Conservation (phyloP, 1,140 invertebrate genomes). For the Drosophila sechellia region DNA sequence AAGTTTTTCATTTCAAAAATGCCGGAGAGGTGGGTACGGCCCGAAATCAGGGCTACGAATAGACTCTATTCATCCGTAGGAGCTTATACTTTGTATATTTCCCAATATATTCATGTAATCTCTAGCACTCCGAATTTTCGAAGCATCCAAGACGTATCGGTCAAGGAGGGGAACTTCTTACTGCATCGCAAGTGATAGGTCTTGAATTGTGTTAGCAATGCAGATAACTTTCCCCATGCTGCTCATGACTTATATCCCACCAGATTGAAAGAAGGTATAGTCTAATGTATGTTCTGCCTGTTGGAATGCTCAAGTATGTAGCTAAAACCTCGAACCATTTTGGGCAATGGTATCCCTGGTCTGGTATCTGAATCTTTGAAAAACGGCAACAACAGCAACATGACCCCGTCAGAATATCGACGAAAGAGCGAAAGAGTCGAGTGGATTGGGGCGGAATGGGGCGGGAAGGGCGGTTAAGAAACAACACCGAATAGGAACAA, state of each 20-base stretch:
- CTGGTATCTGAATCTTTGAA: conserved; percentile 53
- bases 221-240: too few relatives aligned
- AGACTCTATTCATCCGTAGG: not conserved
- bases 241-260: too few relatives aligned
- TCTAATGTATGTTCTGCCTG: too few relatives aligned
- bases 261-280: too few relatives aligned
- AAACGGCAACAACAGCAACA: conserved; percentile 36
- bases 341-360: conserved; percentile 35
- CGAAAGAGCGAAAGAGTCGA: conserved; percentile 1
- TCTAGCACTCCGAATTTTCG: too few relatives aligned
- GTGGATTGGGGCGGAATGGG: not conserved
- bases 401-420: conserved; percentile 19
- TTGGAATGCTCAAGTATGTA: too few relatives aligned
- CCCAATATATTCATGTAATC: too few relatives aligned
- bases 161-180: too few relatives aligned
- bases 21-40: conserved; percentile 20
- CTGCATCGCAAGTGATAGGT: too few relatives aligned
- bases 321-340: not conserved
- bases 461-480: conserved; percentile 9
- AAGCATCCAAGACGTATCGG: too few relatives aligned
- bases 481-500: conserved; percentile 69
- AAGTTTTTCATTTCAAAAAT: conserved; percentile 37
- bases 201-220: too few relatives aligned
- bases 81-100: too few relatives aligned
- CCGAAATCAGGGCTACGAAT: conserved; percentile 36